A percentile compares a stretch with the other conserved stretches of the same genome.
These are phyloP conservation scores for Drymonia ruficornis DNA, from an alignment of 2,888 invertebrate genomes.

Conservation along the genomic window DNA sequence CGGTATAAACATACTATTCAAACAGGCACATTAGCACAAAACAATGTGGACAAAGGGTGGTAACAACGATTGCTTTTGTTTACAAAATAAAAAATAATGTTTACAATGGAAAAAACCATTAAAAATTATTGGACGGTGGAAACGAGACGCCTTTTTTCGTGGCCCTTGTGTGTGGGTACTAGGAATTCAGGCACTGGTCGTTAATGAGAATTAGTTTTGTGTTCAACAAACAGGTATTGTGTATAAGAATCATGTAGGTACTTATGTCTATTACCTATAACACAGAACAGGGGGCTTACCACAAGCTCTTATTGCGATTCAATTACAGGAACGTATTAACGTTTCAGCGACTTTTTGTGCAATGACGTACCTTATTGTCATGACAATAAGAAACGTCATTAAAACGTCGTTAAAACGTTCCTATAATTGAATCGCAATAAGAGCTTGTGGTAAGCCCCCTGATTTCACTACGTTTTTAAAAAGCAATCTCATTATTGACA, in stretches of 20 bases:
- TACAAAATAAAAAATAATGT: not conserved
- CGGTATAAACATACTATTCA: not conserved
- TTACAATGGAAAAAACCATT: not conserved
- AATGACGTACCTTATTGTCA: too few relatives aligned
- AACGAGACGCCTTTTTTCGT: not conserved
- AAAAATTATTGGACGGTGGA: constrained; percentile 2
- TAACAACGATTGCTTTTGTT: not conserved
- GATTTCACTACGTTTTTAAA: too few relatives aligned
- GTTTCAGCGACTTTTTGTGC: too few relatives aligned
- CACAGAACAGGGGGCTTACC: too few relatives aligned
- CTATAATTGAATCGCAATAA: too few relatives aligned
- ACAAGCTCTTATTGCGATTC: too few relatives aligned
- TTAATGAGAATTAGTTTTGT: not conserved
- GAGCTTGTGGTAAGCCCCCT: too few relatives aligned
- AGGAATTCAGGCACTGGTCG: not conserved
- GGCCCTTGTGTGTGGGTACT: not conserved
- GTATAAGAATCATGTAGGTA: not conserved
- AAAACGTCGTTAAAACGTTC: too few relatives aligned
- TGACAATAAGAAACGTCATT: too few relatives aligned
- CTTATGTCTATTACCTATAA: not conserved
- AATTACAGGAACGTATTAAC: too few relatives aligned
- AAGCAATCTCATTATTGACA: too few relatives aligned
- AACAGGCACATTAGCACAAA: not conserved
- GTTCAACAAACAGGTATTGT: not conserved
- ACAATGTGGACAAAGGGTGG: not conserved